Evolutionary conservation across 2,888 invertebrate genomes (phyloP).

Genomic region (Heteromyza rotundicornis): DNA sequence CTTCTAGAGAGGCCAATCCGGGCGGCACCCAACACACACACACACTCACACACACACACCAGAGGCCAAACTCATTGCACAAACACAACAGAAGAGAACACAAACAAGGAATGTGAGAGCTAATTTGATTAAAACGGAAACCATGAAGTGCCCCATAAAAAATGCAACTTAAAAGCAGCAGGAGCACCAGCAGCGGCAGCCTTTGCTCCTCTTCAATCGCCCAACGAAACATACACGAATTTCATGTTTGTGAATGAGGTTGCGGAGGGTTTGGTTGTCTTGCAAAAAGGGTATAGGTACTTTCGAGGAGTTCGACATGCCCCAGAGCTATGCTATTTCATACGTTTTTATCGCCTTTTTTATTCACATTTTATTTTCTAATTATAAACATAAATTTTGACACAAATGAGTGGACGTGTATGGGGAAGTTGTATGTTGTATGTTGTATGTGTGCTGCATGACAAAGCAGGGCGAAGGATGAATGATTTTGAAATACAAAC

Average conservation of each 20-base stretch:
- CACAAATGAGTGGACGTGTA: neutral
- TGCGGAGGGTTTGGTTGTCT: neutral
- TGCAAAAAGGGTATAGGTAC: too few relatives aligned
- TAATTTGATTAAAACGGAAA: neutral
- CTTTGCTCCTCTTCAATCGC: too few relatives aligned
- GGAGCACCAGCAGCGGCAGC: too few relatives aligned
- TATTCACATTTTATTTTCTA: constrained; percentile 4
- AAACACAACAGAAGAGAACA: neutral
- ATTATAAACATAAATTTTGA: constrained; percentile 3
- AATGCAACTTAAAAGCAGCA: neutral
- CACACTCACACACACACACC: neutral
- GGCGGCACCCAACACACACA: constrained; percentile 13
- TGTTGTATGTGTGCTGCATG: too few relatives aligned
- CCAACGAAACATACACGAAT: too few relatives aligned
- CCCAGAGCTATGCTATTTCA: too few relatives aligned
- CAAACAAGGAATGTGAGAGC: neutral
- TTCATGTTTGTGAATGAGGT: too few relatives aligned
- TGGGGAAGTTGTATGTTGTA: too few relatives aligned
- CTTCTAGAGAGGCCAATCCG: constrained; percentile 19
- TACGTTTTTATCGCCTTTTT: too few relatives aligned
- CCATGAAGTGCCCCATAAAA: neutral
- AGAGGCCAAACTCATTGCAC: neutral
- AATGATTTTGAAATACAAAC: too few relatives aligned
- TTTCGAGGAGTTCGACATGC: too few relatives aligned
- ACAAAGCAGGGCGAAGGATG: too few relatives aligned